These are phyloP conservation scores for Drosophila paranaensis DNA, from an alignment of 2,888 invertebrate species.

Conservation along the genomic window DNA sequence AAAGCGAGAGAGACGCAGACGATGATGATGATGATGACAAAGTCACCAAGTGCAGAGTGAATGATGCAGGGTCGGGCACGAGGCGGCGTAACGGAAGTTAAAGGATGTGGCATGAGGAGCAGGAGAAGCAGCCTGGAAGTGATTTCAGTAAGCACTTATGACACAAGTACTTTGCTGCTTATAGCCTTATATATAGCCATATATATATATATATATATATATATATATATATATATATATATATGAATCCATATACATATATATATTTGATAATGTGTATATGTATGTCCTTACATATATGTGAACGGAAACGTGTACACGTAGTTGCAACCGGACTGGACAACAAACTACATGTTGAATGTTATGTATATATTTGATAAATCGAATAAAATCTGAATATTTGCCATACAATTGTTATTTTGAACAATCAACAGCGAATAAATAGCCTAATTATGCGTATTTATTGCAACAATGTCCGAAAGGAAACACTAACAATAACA, in stretches of 20 bases:
- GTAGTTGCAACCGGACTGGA: slow-evolving; percentile 39
- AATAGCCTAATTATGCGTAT: slow-evolving; percentile 9
- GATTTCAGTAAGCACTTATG: slow-evolving; percentile 74
- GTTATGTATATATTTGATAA: neutral
- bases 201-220: neutral
- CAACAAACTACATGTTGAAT: slow-evolving; percentile 18
- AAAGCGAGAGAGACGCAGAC: slow-evolving; percentile 14
- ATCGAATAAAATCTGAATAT: slow-evolving; percentile 2
- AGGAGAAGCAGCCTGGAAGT: slow-evolving; percentile 59
- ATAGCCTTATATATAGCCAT: slow-evolving; percentile 3
- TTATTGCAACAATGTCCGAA: slow-evolving; percentile 3
- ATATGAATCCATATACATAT: neutral
- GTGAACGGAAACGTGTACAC: slow-evolving; percentile 47
- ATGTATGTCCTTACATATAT: slow-evolving; percentile 4
- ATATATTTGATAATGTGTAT: neutral
- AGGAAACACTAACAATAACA: slow-evolving; percentile 9
- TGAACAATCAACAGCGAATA: neutral
- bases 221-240: neutral
- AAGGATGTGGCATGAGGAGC: slow-evolving; percentile 49
- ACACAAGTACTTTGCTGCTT: slow-evolving; percentile 61
- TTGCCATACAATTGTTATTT: neutral
- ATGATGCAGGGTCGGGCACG: neutral
- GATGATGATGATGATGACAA: slow-evolving; percentile 46
- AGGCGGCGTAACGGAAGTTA: slow-evolving; percentile 31
- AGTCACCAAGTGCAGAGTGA: slow-evolving; percentile 59